A percentile compares a stretch with the other conserved stretches of the same genome.
Conservation (phyloP, 1,140 invertebrate species). For the Ceratitis capitata region DNA sequence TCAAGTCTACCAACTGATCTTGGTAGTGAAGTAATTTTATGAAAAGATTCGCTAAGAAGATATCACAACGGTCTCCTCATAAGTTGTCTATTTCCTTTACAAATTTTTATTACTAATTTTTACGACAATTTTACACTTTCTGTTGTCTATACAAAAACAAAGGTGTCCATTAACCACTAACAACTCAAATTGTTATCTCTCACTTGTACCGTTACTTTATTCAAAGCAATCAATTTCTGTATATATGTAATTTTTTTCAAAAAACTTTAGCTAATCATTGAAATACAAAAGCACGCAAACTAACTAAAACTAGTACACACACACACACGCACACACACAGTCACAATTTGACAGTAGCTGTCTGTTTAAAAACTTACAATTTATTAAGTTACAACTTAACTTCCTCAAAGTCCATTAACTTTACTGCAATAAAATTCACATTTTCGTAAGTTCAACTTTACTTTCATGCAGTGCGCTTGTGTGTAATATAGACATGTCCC, state of each 20-base stretch:
- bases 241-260: not conserved
- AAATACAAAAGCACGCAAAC: not conserved
- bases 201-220: not conserved
- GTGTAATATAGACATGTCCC: too few relatives aligned
- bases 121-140: too few relatives aligned
- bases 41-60: too few relatives aligned
- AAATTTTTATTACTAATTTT: too few relatives aligned
- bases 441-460: not conserved
- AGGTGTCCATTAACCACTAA: not conserved
- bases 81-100: too few relatives aligned
- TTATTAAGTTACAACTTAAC: constrained; percentile 22
- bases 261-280: not conserved
- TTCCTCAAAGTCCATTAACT: not conserved
- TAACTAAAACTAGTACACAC: not conserved
- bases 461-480: not conserved
- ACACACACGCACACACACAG: too few relatives aligned
- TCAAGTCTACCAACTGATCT: too few relatives aligned
- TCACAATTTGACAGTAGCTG: not conserved
- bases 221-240: not conserved
- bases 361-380: constrained; percentile 17
- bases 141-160: too few relatives aligned
- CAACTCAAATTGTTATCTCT: not conserved
- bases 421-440: constrained; percentile 11
- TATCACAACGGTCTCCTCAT: too few relatives aligned
- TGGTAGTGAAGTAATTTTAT: too few relatives aligned